These are phyloP conservation scores for Stenoptilia bipunctidactyla DNA, from an alignment of 2,888 invertebrate species.

Conservation along the genomic window DNA sequence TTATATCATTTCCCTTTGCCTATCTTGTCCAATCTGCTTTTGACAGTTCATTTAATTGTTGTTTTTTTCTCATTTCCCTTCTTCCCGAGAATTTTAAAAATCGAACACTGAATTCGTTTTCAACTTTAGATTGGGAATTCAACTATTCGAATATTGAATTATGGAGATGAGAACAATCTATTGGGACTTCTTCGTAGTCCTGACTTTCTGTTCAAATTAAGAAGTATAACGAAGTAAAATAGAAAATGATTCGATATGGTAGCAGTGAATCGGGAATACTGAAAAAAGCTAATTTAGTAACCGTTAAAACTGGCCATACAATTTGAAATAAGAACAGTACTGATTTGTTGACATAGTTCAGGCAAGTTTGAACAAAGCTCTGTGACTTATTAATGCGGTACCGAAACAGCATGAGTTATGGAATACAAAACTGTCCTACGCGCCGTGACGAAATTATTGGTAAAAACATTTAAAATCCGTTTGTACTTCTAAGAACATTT, in stretches of 20 bases:
- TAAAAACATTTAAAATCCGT: slow-evolving; percentile 7
- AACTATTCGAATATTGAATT: slow-evolving; percentile 31
- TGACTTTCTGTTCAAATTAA: no score
- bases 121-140: slow-evolving; percentile 43
- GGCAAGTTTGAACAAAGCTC: not conserved
- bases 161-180: slow-evolving; percentile 28
- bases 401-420: slow-evolving; percentile 37
- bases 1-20: slow-evolving; percentile 12
- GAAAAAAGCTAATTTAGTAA: no score
- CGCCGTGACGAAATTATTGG: slow-evolving; percentile 21
- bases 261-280: no score
- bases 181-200: no score
- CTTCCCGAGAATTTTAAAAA: slow-evolving; percentile 35
- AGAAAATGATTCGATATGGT: no score
- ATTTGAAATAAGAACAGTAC: no score
- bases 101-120: slow-evolving; percentile 19
- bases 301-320: no score
- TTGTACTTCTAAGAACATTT: slow-evolving; percentile 13
- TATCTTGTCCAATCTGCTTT: slow-evolving; percentile 27
- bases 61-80: slow-evolving; percentile 30
- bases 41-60: slow-evolving; percentile 65
- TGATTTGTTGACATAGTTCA: slow-evolving; percentile 2
- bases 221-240: no score
- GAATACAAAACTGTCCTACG: slow-evolving; percentile 6
- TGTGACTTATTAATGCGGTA: slow-evolving; percentile 35